Percentiles rank a stretch among this genome's conserved stretches.
Evolutionary conservation across 2,797 vertebrate species (phyloP).

Genomic region (Phylloscopus collybita): DNA sequence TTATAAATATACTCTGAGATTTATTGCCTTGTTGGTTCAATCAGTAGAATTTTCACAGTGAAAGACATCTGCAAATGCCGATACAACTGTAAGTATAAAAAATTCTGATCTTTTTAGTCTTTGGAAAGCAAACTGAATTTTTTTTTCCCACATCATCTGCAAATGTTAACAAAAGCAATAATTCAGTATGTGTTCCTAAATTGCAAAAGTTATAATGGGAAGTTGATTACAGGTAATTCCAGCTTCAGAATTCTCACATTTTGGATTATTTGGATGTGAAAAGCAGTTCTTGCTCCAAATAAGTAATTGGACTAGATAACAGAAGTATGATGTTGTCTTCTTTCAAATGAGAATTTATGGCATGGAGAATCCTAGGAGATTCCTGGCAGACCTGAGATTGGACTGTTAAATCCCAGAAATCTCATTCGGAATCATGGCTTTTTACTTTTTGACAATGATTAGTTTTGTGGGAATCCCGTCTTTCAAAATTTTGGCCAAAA

Average conservation of each 20-base stretch:
- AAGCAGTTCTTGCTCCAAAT: not conserved
- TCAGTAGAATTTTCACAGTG: not conserved
- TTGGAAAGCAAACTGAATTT: not conserved
- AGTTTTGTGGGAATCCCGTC: not conserved
- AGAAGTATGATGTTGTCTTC: not conserved
- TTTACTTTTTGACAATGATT: not conserved
- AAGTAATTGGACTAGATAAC: not conserved
- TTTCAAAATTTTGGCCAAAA: not conserved
- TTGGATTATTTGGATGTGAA: not conserved
- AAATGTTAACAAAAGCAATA: not conserved
- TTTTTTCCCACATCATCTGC: not conserved
- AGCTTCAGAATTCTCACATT: not conserved
- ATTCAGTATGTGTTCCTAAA: not conserved
- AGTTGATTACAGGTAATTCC: not conserved
- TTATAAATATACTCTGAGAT: not conserved
- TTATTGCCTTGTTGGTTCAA: not conserved
- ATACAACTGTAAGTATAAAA: not conserved
- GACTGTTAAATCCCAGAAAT: not conserved
- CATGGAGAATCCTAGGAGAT: not conserved
- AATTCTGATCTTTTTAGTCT: not conserved
- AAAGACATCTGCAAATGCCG: not conserved
- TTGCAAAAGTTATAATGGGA: not conserved
- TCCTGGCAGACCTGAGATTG: not conserved
- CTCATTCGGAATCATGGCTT: not conserved
- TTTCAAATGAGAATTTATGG: not conserved